A percentile compares a stretch with the other conserved stretches of the same genome.
These are phyloP conservation scores for Hofmannophila pseudospretella DNA, from an alignment of 2,888 invertebrate genomes.

Conservation along the genomic window DNA sequence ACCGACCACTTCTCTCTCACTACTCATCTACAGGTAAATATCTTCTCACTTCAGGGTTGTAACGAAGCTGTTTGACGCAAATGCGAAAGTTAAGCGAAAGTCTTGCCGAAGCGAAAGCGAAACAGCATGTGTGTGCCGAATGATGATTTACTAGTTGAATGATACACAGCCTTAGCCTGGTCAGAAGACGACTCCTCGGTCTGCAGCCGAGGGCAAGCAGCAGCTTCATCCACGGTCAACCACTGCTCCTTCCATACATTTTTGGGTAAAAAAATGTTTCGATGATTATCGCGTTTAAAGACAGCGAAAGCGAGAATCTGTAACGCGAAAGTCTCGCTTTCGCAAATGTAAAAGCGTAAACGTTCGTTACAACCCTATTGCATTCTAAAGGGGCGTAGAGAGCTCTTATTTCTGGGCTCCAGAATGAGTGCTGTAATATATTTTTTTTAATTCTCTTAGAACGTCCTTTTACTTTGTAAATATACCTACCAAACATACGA, in stretches of 20 bases:
- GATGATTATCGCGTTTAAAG: neutral
- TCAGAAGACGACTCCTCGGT: neutral
- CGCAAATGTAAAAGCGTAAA: conserved; percentile 4
- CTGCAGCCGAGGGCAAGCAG: neutral
- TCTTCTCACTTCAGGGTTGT: conserved; percentile 3
- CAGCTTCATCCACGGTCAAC: neutral
- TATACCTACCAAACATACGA: neutral
- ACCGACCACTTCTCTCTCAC: conserved; percentile 61
- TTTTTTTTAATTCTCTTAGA: neutral
- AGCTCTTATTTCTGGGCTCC: neutral
- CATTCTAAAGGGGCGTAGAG: neutral
- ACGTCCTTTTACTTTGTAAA: neutral
- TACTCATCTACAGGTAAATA: conserved; percentile 59
- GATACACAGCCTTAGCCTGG: conserved; percentile 7
- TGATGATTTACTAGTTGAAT: conserved; percentile 1
- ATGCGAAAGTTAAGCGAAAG: conserved; percentile 6
- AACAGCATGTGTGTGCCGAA: neutral
- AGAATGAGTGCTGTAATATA: neutral
- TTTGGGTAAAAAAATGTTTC: conserved; percentile 4
- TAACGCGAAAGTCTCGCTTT: conserved; percentile 1
- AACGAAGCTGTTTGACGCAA: conserved; percentile 5
- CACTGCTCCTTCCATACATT: neutral
- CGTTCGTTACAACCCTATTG: conserved; percentile 10
- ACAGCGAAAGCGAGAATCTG: neutral
- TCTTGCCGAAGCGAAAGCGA: conserved; percentile 2